Conservation (phyloP, 2,113 vertebrate genomes). For the Eurypyga helias region DNA sequence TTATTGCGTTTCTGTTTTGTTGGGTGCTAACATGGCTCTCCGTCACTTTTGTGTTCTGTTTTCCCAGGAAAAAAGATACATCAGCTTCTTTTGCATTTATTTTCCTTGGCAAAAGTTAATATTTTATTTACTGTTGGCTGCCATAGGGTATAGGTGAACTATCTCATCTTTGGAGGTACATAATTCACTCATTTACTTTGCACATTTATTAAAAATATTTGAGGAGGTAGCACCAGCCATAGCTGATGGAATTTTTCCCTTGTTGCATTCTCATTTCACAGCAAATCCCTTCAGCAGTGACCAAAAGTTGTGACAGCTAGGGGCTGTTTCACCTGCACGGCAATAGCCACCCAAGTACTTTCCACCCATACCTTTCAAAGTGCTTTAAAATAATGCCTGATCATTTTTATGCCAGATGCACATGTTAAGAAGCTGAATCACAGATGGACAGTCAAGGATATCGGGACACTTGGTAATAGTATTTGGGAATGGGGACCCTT, state of each 20-base stretch:
- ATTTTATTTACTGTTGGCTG: neutral
- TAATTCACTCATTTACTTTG: neutral
- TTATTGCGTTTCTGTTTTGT: neutral
- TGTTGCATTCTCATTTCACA: neutral
- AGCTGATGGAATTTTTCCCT: neutral
- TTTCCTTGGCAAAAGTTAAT: neutral
- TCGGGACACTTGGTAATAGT: neutral
- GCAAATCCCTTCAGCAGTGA: neutral
- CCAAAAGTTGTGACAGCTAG: neutral
- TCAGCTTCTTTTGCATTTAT: neutral
- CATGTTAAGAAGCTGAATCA: neutral
- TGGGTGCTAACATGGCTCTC: neutral
- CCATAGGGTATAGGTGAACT: neutral
- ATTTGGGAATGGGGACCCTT: neutral
- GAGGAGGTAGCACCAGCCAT: neutral
- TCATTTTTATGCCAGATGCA: neutral
- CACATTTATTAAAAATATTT: neutral
- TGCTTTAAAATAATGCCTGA: neutral
- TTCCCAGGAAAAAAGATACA: neutral
- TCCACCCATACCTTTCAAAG: neutral
- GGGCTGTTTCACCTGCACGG: neutral
- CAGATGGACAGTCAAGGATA: neutral
- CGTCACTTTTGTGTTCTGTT: neutral
- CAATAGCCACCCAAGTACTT: neutral
- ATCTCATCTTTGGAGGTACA: neutral